Evolutionary conservation across 30 jellyfish, hydroid and myxozoan species (phyloP).

Genomic region (Hydractinia echinata): DNA sequence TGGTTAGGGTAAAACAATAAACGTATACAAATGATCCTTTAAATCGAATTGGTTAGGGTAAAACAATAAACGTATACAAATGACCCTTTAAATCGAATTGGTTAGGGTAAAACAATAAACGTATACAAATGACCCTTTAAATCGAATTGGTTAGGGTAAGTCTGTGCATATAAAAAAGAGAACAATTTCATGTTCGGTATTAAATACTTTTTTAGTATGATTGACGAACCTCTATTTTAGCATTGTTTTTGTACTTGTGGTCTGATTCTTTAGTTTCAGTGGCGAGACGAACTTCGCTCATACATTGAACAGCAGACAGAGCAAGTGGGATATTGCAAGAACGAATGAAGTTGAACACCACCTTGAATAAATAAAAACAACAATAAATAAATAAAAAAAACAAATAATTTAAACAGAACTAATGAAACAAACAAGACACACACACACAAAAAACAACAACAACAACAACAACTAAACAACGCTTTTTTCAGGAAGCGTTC

Average conservation of each 20-base stretch:
- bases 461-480: no score
- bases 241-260: slow-evolving; percentile 70
- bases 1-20: not conserved
- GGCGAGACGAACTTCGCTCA: slow-evolving; percentile 90
- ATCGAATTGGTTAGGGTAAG: no score
- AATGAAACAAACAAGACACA: not conserved
- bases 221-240: slow-evolving; percentile 71
- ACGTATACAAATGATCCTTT: not conserved
- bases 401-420: not conserved
- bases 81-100: not conserved
- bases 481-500: no score
- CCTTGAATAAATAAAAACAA: slow-evolving; percentile 39
- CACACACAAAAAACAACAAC: no score
- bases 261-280: slow-evolving; percentile 72
- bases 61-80: not conserved
- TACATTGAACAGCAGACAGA: slow-evolving; percentile 91
- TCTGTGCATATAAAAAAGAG: not conserved
- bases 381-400: not conserved
- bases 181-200: not conserved
- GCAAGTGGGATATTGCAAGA: slow-evolving; percentile 89
- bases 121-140: no score
- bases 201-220: not conserved
- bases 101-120: no score
- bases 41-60: not conserved
- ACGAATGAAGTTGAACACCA: slow-evolving; percentile 79